Evolutionary conservation across 37 sponge, comb jelly and placozoan species (phyloP).

Genomic region (Bolinopsis microptera): DNA sequence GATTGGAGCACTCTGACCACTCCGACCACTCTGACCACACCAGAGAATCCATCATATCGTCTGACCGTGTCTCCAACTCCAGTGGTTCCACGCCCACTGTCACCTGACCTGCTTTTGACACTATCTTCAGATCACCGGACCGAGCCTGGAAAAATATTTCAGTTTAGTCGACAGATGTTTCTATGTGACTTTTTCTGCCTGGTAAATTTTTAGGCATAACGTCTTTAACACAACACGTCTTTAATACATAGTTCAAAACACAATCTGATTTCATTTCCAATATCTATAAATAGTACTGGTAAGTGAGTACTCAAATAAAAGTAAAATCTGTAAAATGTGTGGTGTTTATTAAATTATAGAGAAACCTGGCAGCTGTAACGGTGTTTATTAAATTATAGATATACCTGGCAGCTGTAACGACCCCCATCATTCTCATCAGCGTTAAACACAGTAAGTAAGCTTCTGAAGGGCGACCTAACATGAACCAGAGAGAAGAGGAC

Average conservation of each 20-base stretch:
- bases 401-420: background rate
- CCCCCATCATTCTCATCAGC: background rate
- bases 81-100: background rate
- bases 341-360: too few relatives aligned
- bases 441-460: background rate
- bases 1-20: conserved; percentile 1
- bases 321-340: too few relatives aligned
- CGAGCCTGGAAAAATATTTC: background rate
- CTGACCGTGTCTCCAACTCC: background rate
- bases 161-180: too few relatives aligned
- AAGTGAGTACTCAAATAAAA: too few relatives aligned
- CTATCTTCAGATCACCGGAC: background rate
- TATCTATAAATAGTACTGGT: too few relatives aligned
- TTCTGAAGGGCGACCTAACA: background rate
- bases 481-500: conserved; percentile 9
- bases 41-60: background rate
- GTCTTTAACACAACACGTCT: too few relatives aligned
- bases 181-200: too few relatives aligned
- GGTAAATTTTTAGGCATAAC: too few relatives aligned
- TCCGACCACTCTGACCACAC: background rate
- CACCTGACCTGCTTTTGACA: background rate
- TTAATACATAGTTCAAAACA: too few relatives aligned
- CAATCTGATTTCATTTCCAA: too few relatives aligned
- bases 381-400: too few relatives aligned
- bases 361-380: too few relatives aligned